A percentile compares a stretch with the other conserved stretches of the same genome.
Evolutionary conservation across 2,797 vertebrate genomes (phyloP).

Genomic region (Fistularia tabacaria): DNA sequence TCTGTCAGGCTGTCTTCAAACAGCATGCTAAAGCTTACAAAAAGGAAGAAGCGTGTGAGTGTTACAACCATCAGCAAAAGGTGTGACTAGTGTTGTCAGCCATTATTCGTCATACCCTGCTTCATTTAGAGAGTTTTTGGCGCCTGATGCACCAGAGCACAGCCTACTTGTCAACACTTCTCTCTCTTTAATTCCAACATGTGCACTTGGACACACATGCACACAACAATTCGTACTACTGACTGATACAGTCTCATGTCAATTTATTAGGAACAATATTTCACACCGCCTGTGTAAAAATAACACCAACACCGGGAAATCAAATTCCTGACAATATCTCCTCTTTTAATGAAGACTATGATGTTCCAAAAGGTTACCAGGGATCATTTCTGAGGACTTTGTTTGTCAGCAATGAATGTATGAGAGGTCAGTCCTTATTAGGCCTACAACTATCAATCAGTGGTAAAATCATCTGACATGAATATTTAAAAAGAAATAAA

Average conservation of each 20-base stretch:
- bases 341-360: no score
- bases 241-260: slow-evolving; percentile 52
- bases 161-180: slow-evolving; percentile 72
- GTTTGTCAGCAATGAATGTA: no score
- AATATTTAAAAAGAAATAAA: no score
- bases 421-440: no score
- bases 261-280: neutral
- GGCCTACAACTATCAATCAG: no score
- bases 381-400: no score
- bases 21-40: slow-evolving; percentile 73
- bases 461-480: no score
- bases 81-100: slow-evolving; percentile 78
- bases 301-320: no score
- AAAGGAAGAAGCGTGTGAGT: slow-evolving; percentile 62
- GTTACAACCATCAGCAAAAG: slow-evolving; percentile 74
- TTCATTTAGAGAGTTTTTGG: slow-evolving; percentile 75
- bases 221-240: slow-evolving; percentile 23
- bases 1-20: slow-evolving; percentile 73
- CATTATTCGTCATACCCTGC: slow-evolving; percentile 76
- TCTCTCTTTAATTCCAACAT: slow-evolving; percentile 57
- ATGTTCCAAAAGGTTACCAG: no score
- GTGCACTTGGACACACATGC: slow-evolving; percentile 35
- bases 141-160: slow-evolving; percentile 65
- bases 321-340: no score
- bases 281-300: no score